Percentiles rank a stretch among this genome's conserved stretches.
These are phyloP conservation scores for Platygyra sinensis DNA, from an alignment of 64 coral and sea anemone genomes.

Conservation along the genomic window DNA sequence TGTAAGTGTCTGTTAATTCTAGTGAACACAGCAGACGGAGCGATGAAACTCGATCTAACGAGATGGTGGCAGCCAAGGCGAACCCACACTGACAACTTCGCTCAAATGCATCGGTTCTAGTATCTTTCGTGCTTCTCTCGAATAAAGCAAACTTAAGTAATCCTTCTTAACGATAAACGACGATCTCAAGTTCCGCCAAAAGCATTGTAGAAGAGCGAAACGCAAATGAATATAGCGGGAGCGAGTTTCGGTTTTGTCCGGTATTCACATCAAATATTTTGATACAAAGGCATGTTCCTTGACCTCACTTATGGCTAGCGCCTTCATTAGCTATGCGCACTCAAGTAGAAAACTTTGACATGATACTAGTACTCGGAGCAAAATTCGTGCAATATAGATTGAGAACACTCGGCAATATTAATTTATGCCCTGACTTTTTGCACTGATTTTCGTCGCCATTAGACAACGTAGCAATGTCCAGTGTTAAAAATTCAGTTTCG, in stretches of 20 bases:
- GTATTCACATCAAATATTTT: slow-evolving; percentile 1
- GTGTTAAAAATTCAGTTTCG: background rate
- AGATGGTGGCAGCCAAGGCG: background rate
- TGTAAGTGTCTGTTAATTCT: background rate
- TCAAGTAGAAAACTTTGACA: slow-evolving; percentile 13
- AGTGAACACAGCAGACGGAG: background rate
- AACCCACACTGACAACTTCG: background rate
- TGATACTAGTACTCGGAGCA: no score
- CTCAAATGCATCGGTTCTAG: background rate
- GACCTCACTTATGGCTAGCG: background rate
- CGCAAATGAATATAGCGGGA: background rate
- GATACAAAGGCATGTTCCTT: background rate
- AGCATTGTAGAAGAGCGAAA: background rate
- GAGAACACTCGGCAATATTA: background rate
- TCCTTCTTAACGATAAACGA: background rate
- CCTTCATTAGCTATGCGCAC: background rate
- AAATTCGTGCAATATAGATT: background rate
- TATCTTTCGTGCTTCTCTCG: background rate
- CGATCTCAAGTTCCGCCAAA: background rate
- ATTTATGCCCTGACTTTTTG: background rate
- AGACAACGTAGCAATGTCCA: background rate
- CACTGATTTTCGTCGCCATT: background rate
- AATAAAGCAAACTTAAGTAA: background rate
- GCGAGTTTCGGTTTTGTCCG: background rate
- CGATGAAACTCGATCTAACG: slow-evolving; percentile 24